Base-by-base conservation (phyloP, 2,888 invertebrate species). In the Drosophila nr. fundita region DNA sequence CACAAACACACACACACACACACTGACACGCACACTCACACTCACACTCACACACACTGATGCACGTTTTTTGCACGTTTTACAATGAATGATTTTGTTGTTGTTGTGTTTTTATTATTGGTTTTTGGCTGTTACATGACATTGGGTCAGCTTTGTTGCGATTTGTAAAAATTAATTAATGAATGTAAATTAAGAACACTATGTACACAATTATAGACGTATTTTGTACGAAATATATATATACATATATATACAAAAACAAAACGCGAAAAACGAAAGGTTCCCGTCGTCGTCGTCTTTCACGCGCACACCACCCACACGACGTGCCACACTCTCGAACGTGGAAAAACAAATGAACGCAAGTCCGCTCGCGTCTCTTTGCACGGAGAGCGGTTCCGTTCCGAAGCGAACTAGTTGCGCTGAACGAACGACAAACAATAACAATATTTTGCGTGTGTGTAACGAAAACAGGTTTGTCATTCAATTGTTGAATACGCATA, bases 201-300 rank as follows among this genome's bases (percentile, higher is more conserved):
- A 87, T 87, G 34, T 84, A 84, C 80, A 82, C 76, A 80, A 64
- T 63, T 70, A 76, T 76, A 76, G 72, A 82, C 76, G 80, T 76
- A 67, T 73, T 76, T 84, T 75, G 64, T 58, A 65, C 71, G 74
- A 83, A 83, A 74, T 84, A 84, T 81, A 78, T 78, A 68, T 84
- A 84, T 87, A 84, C 87, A 84, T 84, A 82, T 81, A 78, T 78
- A 68, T 84, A 84, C 84, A 84, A 84, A 84, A 84, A 85, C 85
- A 84, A 84, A 84, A 85, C 85, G 77, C 80, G 85, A 87, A 84
- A 84, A 83, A 84, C 82, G 73, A 87, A 84, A 84, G 70, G 61
- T 77, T 77, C 77, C 79, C 73, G 73, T 79, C 73, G 85, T 71
- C 81, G 73, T 79, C 73, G 85, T 71, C 81, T 72, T 83, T 83